A percentile compares a stretch with the other conserved stretches of the same genome.
phyloP scores from a whole-genome alignment of 2,888 invertebrate species.

The Salticus scenicus region DNA sequence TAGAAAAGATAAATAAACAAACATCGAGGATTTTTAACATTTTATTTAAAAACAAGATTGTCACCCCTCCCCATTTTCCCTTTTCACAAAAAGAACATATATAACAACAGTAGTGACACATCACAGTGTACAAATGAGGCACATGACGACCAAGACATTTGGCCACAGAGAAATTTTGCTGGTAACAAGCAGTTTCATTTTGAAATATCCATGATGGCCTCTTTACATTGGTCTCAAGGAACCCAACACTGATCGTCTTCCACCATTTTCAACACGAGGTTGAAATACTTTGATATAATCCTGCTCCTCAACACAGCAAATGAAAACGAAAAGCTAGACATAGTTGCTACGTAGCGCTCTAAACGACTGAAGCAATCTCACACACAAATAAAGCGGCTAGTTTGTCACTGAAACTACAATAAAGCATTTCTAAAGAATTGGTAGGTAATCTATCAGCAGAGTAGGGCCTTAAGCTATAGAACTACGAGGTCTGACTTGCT shows the following conservation, averaged over 20 bases:
- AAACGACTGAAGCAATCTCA: constrained; percentile 24
- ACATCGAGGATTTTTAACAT: background rate
- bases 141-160: constrained; percentile 65
- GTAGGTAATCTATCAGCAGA: background rate
- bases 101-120: constrained; percentile 68
- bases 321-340: constrained; percentile 41
- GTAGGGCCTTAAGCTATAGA: background rate
- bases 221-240: constrained; percentile 30
- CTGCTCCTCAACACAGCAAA: constrained; percentile 39
- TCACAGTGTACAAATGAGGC: constrained; percentile 70
- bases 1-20: background rate
- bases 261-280: constrained; percentile 45
- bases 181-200: constrained; percentile 51
- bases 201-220: constrained; percentile 30
- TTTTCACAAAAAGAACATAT: constrained; percentile 61
- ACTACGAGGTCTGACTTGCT: background rate
- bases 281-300: constrained; percentile 55
- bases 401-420: constrained; percentile 6
- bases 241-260: constrained; percentile 29
- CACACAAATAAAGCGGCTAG: constrained; percentile 47
- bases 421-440: background rate
- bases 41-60: constrained; percentile 69
- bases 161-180: constrained; percentile 62
- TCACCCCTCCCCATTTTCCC: constrained; percentile 60
- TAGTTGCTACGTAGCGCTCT: constrained; percentile 39